A percentile compares a stretch with the other conserved stretches of the same genome.
phyloP scores from a whole-genome alignment of 2,888 invertebrate genomes.

The Saturnia japonica region DNA sequence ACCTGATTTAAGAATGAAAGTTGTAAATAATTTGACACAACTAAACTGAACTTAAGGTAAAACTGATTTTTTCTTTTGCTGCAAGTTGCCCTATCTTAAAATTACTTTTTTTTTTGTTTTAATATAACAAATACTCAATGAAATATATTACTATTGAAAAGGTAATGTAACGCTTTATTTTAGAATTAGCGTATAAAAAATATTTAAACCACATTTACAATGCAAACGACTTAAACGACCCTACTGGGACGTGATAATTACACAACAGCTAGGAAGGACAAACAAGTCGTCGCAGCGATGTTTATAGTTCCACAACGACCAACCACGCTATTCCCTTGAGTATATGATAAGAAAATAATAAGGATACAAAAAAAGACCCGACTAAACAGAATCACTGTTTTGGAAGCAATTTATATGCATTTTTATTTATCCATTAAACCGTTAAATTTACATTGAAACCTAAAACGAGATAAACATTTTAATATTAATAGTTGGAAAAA shows the following conservation, averaged over 20 bases:
- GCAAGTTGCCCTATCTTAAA: too few relatives aligned
- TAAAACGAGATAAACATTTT: not conserved
- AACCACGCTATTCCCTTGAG: not conserved
- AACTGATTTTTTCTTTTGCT: too few relatives aligned
- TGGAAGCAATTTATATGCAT: not conserved
- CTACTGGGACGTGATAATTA: not conserved
- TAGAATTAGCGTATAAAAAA: not conserved
- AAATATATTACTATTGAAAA: not conserved
- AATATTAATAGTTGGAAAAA: too few relatives aligned
- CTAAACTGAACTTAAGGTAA: too few relatives aligned
- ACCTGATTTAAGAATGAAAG: too few relatives aligned
- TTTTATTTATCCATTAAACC: not conserved
- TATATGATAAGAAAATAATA: constrained; percentile 2
- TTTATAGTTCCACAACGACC: constrained; percentile 1
- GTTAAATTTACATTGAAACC: not conserved
- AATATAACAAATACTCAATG: not conserved
- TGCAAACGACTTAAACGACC: not conserved
- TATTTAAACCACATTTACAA: not conserved
- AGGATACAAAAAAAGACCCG: not conserved
- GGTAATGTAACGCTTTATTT: not conserved
- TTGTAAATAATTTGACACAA: too few relatives aligned
- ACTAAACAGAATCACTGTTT: not conserved
- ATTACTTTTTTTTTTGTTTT: too few relatives aligned
- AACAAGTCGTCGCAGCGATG: not conserved
- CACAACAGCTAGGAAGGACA: not conserved